These are phyloP conservation scores for Gymnocypris eckloni DNA, from an alignment of 2,797 vertebrate genomes.

Conservation along the genomic window DNA sequence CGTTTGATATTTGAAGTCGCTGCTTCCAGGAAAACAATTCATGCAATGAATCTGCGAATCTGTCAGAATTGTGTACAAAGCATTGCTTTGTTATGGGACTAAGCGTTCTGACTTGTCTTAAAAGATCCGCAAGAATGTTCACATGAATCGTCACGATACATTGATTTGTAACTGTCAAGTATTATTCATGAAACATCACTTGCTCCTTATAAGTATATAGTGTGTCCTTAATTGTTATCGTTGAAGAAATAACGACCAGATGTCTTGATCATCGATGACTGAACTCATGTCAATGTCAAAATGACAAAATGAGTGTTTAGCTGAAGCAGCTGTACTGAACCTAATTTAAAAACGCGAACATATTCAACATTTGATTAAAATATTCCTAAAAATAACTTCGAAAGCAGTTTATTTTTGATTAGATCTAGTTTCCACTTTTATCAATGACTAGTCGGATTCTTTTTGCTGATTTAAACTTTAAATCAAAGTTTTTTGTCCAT, in stretches of 20 bases:
- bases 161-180: not conserved
- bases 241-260: not conserved
- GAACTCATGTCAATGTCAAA: constrained; percentile 53
- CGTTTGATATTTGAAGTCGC: not conserved
- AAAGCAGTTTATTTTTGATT: not conserved
- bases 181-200: not conserved
- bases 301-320: not conserved
- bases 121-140: not conserved
- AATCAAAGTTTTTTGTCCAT: not conserved
- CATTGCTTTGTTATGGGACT: not conserved
- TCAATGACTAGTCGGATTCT: not conserved
- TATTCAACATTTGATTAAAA: not conserved
- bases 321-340: not conserved
- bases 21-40: not conserved
- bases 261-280: not conserved
- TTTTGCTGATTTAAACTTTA: not conserved
- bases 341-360: not conserved
- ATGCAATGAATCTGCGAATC: not conserved
- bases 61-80: not conserved
- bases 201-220: not conserved
- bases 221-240: not conserved
- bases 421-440: not conserved
- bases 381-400: no score
- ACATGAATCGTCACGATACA: not conserved
- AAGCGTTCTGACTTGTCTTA: not conserved